Evolutionary conservation across 2,113 vertebrate species (phyloP).

Genomic region (Calypte anna): DNA sequence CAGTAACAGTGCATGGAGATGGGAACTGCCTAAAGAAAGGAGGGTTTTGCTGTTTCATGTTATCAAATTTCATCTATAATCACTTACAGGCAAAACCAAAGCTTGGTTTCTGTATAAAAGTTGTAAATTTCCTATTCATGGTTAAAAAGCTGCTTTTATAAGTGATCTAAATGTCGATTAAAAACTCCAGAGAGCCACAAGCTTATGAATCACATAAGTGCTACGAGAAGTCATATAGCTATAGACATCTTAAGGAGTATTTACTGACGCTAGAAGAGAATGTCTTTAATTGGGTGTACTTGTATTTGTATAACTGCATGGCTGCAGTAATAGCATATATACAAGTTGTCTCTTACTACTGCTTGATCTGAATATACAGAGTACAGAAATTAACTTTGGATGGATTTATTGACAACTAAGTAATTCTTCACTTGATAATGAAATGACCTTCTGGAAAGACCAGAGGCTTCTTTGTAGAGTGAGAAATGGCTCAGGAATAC

Average conservation of each 20-base stretch:
- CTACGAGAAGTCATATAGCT: background rate
- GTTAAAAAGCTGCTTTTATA: background rate
- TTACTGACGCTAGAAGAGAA: background rate
- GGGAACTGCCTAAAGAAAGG: background rate
- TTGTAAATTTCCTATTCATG: background rate
- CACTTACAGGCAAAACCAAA: background rate
- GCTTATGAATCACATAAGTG: constrained; percentile 16
- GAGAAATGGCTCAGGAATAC: background rate
- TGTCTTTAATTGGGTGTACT: background rate
- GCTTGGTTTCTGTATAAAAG: background rate
- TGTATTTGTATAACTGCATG: background rate
- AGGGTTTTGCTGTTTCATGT: background rate
- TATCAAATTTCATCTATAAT: background rate
- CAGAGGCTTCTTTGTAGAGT: background rate
- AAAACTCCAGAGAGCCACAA: constrained; percentile 31
- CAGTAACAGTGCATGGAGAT: background rate
- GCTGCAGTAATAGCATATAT: background rate
- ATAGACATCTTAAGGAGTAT: background rate
- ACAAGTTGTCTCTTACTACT: background rate
- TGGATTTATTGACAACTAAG: background rate
- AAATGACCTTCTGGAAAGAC: background rate
- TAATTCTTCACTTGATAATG: background rate
- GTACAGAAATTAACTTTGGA: background rate
- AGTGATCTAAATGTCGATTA: constrained; percentile 15
- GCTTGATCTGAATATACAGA: background rate